These are phyloP conservation scores for Spodoptera picta DNA, from an alignment of 2,888 invertebrate species.

Conservation along the genomic window DNA sequence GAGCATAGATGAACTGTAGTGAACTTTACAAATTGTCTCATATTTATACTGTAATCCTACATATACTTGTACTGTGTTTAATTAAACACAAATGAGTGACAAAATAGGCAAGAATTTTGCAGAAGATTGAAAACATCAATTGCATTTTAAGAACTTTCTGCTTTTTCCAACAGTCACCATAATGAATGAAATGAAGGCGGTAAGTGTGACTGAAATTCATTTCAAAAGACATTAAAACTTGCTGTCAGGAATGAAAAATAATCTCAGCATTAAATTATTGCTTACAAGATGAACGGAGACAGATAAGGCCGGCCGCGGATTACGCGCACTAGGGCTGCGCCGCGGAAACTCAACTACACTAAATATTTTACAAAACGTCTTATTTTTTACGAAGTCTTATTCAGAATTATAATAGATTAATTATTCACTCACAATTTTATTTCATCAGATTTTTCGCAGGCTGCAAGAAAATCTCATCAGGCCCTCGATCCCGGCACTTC, in stretches of 20 bases:
- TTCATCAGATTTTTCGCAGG: conserved; percentile 37
- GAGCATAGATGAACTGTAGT: too few relatives aligned
- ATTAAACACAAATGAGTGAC: neutral
- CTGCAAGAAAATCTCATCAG: conserved; percentile 51
- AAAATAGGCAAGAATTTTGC: neutral
- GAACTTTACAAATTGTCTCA: too few relatives aligned
- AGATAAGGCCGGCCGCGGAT: conserved; percentile 76
- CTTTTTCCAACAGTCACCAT: conserved; percentile 56
- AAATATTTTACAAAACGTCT: conserved; percentile 8
- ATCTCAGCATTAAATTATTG: conserved; percentile 83
- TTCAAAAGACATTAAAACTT: conserved; percentile 86
- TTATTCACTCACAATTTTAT: conserved; percentile 26
- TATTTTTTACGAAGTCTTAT: conserved; percentile 13
- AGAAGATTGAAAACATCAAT: conserved; percentile 9
- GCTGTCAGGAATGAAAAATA: conserved; percentile 86
- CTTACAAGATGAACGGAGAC: conserved; percentile 80
- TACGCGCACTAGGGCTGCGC: conserved; percentile 58
- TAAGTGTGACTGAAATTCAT: conserved; percentile 79
- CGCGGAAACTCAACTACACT: conserved; percentile 5
- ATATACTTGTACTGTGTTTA: too few relatives aligned
- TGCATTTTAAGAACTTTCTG: conserved; percentile 20
- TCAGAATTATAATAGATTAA: conserved; percentile 19
- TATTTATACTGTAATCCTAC: too few relatives aligned
- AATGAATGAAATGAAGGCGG: conserved; percentile 69
- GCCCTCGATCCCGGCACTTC: conserved; percentile 51